These are phyloP conservation scores for Protonibea diacanthus DNA, from an alignment of 2,797 vertebrate genomes.

Conservation along the genomic window DNA sequence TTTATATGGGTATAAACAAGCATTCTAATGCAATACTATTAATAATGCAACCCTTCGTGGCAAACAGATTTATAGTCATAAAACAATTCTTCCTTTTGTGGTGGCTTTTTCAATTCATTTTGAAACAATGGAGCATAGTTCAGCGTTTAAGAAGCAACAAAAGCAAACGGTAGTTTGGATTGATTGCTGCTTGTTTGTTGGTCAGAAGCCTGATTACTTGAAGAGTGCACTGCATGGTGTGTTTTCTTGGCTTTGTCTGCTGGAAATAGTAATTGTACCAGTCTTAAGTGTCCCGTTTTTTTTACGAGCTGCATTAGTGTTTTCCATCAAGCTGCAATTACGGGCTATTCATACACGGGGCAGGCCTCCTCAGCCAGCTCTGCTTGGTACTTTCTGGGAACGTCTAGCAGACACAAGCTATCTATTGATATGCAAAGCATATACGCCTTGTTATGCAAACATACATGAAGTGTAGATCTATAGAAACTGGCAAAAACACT, in stretches of 20 bases:
- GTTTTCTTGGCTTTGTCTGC: slow-evolving; percentile 76
- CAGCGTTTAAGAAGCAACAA: slow-evolving; percentile 35
- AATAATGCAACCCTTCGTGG: slow-evolving; percentile 36
- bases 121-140: slow-evolving; percentile 33
- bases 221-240: slow-evolving; percentile 50
- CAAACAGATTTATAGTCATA: slow-evolving; percentile 43
- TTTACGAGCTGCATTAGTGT: slow-evolving; percentile 83
- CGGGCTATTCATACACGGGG: slow-evolving; percentile 76
- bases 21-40: slow-evolving; percentile 27
- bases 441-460: slow-evolving; percentile 70
- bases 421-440: slow-evolving; percentile 78
- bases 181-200: slow-evolving; percentile 70
- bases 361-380: slow-evolving; percentile 56
- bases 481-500: slow-evolving; percentile 26
- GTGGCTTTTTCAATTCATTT: slow-evolving; percentile 35
- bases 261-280: slow-evolving; percentile 81
- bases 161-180: slow-evolving; percentile 59
- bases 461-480: slow-evolving; percentile 50
- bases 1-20: slow-evolving; percentile 42
- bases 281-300: slow-evolving; percentile 77
- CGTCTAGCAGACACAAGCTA: slow-evolving; percentile 49
- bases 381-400: slow-evolving; percentile 62
- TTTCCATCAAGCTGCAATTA: slow-evolving; percentile 84
- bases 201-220: slow-evolving; percentile 63
- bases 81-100: slow-evolving; percentile 38